Conservation (phyloP, 23 tunicate genomes). For the Clavelina lepadiformis region DNA sequence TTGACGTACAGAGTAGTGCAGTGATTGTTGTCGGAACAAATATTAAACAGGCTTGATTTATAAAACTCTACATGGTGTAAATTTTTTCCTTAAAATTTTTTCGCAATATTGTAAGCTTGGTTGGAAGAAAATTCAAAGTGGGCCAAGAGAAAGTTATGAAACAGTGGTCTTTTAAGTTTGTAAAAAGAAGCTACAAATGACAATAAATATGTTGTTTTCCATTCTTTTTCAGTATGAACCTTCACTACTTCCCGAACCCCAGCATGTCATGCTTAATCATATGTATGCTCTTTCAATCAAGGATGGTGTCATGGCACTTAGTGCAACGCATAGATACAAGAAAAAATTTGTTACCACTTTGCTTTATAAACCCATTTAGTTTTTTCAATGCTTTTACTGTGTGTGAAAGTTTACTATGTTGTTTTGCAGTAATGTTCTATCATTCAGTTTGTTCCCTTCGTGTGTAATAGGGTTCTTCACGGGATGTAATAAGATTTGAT, state of each 20-base stretch:
- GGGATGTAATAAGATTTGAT: too few species aligned
- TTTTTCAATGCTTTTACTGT: not conserved
- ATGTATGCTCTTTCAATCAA: conserved; percentile 97
- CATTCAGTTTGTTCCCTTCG: too few species aligned
- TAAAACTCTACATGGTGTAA: too few species aligned
- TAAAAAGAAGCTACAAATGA: not conserved
- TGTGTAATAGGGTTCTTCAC: too few species aligned
- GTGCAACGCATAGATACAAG: conserved; percentile 96
- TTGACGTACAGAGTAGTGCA: too few species aligned
- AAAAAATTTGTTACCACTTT: conserved; percentile 95
- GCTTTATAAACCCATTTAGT: conserved; percentile 89
- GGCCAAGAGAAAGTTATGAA: not conserved
- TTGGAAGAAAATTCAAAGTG: too few species aligned
- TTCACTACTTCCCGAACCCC: conserved; percentile 93
- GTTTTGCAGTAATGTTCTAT: too few species aligned
- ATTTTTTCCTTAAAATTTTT: too few species aligned
- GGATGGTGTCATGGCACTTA: conserved; percentile 94
- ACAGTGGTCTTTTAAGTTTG: not conserved
- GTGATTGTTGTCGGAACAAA: too few species aligned
- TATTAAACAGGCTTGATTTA: too few species aligned
- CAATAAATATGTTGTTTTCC: too few species aligned
- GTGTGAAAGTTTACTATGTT: not conserved
- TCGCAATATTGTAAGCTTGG: too few species aligned
- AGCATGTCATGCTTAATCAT: conserved; percentile 88
- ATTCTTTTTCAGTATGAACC: conserved; percentile 74